Conservation (phyloP, 1,140 invertebrate genomes). For the Probaryconus sp. region DNA sequence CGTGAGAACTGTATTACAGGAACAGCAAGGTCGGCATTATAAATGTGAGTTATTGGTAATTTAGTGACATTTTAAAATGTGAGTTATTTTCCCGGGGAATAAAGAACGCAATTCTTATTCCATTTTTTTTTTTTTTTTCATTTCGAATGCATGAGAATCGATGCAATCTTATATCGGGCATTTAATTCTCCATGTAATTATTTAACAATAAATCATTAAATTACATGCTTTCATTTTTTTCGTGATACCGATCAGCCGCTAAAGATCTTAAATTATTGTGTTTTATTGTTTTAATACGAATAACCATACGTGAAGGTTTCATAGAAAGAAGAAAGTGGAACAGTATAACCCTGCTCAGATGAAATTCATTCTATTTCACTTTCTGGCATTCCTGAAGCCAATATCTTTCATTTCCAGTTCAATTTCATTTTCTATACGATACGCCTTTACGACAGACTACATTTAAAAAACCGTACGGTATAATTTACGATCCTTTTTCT, state of each 20-base stretch:
- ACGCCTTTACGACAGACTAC: no score
- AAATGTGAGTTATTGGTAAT: no score
- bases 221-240: slow-evolving; percentile 49
- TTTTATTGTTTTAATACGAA: slow-evolving; percentile 39
- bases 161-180: slow-evolving; percentile 5
- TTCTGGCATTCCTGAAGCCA: slow-evolving; percentile 2
- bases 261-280: slow-evolving; percentile 22
- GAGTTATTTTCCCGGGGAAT: no score
- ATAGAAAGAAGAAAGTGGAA: slow-evolving; percentile 52
- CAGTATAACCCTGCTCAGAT: slow-evolving; percentile 35
- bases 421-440: no score
- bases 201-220: slow-evolving; percentile 44
- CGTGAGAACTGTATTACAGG: slow-evolving; percentile 19
- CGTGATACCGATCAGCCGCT: slow-evolving; percentile 23
- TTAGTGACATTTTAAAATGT: no score
- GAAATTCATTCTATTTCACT: slow-evolving; percentile 39
- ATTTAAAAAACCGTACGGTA: no score
- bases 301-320: slow-evolving; percentile 13
- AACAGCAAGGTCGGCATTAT: slow-evolving; percentile 27
- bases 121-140: not conserved
- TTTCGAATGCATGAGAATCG: no score
- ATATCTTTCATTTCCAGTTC: slow-evolving; percentile 9
- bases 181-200: slow-evolving; percentile 35
- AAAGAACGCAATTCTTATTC: no score
- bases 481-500: no score